Conservation (phyloP, 1,140 invertebrate genomes). For the Zaprionus gabonicus region DNA sequence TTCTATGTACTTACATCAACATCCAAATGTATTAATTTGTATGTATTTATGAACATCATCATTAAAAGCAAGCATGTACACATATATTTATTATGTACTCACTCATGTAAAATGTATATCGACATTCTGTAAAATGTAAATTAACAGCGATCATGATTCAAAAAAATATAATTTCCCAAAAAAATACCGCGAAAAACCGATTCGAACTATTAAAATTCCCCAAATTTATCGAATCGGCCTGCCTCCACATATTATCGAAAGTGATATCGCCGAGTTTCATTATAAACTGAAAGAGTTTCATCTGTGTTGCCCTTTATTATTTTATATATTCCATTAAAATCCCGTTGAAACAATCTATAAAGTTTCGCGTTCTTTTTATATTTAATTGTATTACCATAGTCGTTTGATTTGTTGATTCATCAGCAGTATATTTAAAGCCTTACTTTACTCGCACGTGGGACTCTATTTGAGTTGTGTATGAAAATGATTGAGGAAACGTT, state of each 20-base stretch:
- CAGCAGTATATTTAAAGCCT: neutral
- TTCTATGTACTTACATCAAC: neutral
- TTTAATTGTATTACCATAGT: neutral
- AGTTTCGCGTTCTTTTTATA: neutral
- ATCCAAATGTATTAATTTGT: too few relatives aligned
- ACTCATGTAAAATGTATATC: too few relatives aligned
- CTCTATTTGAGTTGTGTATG: neutral
- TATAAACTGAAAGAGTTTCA: neutral
- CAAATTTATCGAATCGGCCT: neutral
- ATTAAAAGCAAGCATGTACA: too few relatives aligned
- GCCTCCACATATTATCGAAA: neutral
- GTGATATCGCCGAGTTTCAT: neutral
- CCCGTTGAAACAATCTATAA: neutral
- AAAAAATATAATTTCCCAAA: neutral
- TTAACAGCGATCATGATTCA: neutral
- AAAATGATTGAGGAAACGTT: conserved; percentile 54
- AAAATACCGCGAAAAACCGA: neutral
- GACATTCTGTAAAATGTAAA: too few relatives aligned
- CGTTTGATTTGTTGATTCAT: neutral
- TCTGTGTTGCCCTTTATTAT: neutral
- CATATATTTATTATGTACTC: too few relatives aligned
- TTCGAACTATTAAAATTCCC: neutral
- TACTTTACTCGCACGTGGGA: neutral
- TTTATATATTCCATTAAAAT: neutral
- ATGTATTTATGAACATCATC: too few relatives aligned